Percentiles rank a stretch among this genome's conserved stretches.
These are phyloP conservation scores for Lepus timidus DNA, from an alignment of 2,113 vertebrate species.

Conservation along the genomic window DNA sequence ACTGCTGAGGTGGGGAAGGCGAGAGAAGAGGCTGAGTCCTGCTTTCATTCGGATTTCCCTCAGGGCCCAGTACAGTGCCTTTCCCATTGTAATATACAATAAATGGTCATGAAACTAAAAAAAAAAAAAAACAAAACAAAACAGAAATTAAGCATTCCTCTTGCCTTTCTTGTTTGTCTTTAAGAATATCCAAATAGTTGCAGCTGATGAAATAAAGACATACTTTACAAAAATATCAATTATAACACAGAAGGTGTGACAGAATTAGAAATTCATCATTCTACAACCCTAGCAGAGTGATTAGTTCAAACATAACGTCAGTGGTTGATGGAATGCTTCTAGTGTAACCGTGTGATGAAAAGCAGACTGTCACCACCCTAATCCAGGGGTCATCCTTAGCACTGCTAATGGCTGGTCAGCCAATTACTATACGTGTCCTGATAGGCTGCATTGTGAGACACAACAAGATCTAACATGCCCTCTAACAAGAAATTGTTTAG, in stretches of 20 bases:
- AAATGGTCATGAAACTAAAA: neutral
- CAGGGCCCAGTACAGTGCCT: neutral
- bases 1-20: neutral
- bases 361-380: neutral
- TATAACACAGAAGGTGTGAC: neutral
- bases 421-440: neutral
- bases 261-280: neutral
- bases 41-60: neutral
- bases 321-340: neutral
- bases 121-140: too few species aligned
- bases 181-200: neutral
- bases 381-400: neutral
- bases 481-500: constrained; percentile 13
- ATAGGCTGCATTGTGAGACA: neutral
- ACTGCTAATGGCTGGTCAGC: neutral
- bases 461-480: neutral
- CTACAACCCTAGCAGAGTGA: neutral
- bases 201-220: neutral
- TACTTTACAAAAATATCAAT: constrained; percentile 16
- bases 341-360: neutral
- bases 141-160: neutral
- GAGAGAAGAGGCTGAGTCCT: neutral
- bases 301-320: constrained; percentile 10
- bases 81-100: neutral
- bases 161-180: neutral